Evolutionary conservation across 2,888 invertebrate genomes (phyloP).

Genomic region (Mythimna ferrago): DNA sequence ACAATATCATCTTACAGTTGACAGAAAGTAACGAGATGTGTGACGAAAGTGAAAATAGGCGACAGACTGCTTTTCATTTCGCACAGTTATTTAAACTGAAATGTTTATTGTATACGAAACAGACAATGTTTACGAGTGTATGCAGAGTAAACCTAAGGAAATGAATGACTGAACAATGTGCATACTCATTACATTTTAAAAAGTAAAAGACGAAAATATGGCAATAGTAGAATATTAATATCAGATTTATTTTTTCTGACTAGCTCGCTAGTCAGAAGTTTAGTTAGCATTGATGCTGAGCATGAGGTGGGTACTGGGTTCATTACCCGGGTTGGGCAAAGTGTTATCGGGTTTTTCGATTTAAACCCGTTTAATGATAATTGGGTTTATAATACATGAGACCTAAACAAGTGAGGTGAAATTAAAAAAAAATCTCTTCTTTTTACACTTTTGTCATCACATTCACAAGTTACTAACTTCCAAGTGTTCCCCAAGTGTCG

Average conservation of each 20-base stretch:
- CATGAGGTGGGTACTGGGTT: not conserved
- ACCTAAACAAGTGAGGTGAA: no score
- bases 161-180: constrained; percentile 11
- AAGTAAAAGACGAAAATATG: not conserved
- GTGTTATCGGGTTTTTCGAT: not conserved
- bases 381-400: no score
- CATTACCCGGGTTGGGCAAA: not conserved
- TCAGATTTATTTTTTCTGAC: constrained; percentile 6
- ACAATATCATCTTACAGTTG: no score
- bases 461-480: not conserved
- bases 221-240: not conserved
- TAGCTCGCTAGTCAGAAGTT: not conserved
- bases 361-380: not conserved
- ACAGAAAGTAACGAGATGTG: no score
- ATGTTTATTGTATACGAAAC: constrained; percentile 19
- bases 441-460: no score
- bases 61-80: not conserved
- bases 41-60: not conserved
- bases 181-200: constrained; percentile 1
- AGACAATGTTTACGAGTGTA: not conserved
- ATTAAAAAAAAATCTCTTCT: not conserved
- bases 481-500: no score
- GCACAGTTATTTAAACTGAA: constrained; percentile 1
- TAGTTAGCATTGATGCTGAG: not conserved
- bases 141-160: constrained; percentile 29